Evolutionary conservation across 2,888 invertebrate species (phyloP).

Genomic region (Cataglyphis rosenhaueri): DNA sequence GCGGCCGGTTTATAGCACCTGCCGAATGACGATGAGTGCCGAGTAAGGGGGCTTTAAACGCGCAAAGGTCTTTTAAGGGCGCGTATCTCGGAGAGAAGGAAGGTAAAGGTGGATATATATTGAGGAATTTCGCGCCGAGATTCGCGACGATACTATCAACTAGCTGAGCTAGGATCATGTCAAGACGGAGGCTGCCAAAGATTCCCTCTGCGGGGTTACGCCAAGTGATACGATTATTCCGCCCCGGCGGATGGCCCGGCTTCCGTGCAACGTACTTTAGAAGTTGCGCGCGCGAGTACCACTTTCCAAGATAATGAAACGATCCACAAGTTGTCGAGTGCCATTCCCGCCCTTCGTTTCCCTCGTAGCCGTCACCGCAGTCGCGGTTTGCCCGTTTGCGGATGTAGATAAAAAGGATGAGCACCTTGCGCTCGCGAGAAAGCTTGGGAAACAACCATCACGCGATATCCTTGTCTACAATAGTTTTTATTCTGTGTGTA

Average conservation of each 20-base stretch:
- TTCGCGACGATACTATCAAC: constrained; percentile 51
- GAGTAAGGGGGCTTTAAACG: constrained; percentile 36
- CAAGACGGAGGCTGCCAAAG: constrained; percentile 73
- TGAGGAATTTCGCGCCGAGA: constrained; percentile 68
- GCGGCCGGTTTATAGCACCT: constrained; percentile 23
- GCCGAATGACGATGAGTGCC: constrained; percentile 11
- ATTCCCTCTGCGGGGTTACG: constrained; percentile 59
- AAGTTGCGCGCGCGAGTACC: constrained; percentile 79
- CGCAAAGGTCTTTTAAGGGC: constrained; percentile 61
- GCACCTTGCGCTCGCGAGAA: constrained; percentile 6
- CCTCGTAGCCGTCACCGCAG: constrained; percentile 16
- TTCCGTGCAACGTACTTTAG: constrained; percentile 78
- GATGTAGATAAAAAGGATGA: constrained; percentile 28
- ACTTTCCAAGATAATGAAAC: constrained; percentile 82
- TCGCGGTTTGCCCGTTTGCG: constrained; percentile 15
- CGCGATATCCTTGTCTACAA: not conserved
- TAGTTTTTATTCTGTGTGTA: not conserved
- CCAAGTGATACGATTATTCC: constrained; percentile 77
- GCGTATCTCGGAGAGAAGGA: constrained; percentile 36
- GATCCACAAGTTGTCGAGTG: constrained; percentile 83
- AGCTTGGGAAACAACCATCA: not conserved
- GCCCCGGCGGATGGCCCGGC: constrained; percentile 77
- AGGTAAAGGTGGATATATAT: constrained; percentile 61
- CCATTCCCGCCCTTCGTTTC: constrained; percentile 46
- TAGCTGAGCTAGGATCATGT: constrained; percentile 62